A percentile compares a stretch with the other conserved stretches of the same genome.
Evolutionary conservation across 2,797 vertebrate species (phyloP).

Genomic region (Falco rusticolus): DNA sequence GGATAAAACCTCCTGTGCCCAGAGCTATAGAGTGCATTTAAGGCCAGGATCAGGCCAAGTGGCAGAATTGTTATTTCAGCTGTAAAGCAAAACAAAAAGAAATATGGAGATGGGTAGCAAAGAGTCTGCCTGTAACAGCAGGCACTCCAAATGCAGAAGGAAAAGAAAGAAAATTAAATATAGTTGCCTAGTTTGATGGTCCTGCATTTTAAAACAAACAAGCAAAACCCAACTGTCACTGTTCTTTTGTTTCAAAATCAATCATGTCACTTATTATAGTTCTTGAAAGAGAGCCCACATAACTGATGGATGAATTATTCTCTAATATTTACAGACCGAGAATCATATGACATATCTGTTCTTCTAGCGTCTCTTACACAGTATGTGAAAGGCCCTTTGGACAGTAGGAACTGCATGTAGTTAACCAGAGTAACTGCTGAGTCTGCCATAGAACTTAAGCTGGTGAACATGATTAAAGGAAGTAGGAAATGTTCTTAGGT

Average conservation of each 20-base stretch:
- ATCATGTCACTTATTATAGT: not conserved
- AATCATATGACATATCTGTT: not conserved
- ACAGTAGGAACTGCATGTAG: not conserved
- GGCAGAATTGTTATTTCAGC: not conserved
- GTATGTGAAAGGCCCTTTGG: not conserved
- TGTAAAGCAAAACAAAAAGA: not conserved
- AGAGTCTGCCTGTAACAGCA: not conserved
- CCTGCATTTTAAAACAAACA: not conserved
- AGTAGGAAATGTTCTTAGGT: not conserved
- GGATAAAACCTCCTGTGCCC: not conserved
- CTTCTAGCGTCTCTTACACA: not conserved
- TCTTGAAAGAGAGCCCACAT: not conserved
- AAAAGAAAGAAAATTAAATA: not conserved
- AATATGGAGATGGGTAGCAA: not conserved
- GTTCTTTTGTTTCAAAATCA: slow-evolving; percentile 14
- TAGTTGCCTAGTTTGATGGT: not conserved
- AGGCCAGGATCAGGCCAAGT: not conserved
- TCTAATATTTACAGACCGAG: not conserved
- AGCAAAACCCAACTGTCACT: not conserved
- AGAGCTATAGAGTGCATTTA: not conserved
- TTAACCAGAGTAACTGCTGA: not conserved
- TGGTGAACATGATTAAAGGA: not conserved
- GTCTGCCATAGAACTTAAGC: not conserved
- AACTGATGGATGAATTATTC: not conserved
- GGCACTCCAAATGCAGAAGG: not conserved